Evolutionary conservation across 1,140 invertebrate species (phyloP).

Genomic region (Bombus affinis): DNA sequence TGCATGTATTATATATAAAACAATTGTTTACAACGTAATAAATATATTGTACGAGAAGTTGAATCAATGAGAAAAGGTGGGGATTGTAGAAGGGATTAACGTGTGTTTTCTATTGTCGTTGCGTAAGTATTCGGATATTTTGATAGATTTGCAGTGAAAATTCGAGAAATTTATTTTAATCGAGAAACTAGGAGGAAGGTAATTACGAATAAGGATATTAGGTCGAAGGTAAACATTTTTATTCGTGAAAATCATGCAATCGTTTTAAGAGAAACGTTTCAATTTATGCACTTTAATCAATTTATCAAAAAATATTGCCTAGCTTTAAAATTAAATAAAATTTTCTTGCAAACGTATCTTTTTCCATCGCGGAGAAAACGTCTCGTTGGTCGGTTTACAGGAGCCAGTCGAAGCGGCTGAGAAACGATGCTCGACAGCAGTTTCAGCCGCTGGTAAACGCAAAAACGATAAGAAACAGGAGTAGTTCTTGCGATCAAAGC

Average conservation of each 20-base stretch:
- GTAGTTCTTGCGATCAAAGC: constrained; percentile 31
- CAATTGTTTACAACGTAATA: neutral
- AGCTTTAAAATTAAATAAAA: too few species aligned
- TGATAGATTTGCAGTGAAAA: too few species aligned
- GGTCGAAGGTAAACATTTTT: too few species aligned
- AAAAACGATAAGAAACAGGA: constrained; percentile 25
- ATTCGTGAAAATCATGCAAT: too few species aligned
- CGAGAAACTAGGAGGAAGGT: too few species aligned
- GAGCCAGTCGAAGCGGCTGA: constrained; percentile 22
- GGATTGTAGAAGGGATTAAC: neutral
- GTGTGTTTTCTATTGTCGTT: neutral
- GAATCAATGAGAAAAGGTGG: too few species aligned
- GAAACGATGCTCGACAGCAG: constrained; percentile 38
- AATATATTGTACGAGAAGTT: neutral
- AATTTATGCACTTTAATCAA: too few species aligned
- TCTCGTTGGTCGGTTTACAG: constrained; percentile 46
- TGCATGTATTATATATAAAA: neutral
- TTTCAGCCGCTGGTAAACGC: neutral
- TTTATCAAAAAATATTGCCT: too few species aligned
- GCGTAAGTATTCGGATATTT: neutral
- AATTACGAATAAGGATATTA: too few species aligned
- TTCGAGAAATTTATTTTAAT: too few species aligned
- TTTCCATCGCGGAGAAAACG: neutral
- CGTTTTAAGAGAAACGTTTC: too few species aligned
- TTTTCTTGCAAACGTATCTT: neutral